Conservation (phyloP, 35 echinoderm and acorn worm genomes). For the Eucidaris tribuloides region DNA sequence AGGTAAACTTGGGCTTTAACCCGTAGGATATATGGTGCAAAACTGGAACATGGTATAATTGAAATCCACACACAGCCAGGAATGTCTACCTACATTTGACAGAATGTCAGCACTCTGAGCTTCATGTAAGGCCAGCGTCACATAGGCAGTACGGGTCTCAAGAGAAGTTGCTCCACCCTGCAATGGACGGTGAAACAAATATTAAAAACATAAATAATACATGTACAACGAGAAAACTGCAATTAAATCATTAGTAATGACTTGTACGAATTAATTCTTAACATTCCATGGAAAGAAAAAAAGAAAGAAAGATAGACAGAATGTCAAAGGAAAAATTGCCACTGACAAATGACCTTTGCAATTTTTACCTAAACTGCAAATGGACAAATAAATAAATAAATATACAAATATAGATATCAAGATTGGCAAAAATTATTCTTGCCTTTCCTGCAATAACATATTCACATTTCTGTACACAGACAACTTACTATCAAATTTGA, state of each 20-base stretch:
- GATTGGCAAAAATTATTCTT: no score
- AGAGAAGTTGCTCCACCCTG: constrained; percentile 70
- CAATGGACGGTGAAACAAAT: constrained; percentile 2
- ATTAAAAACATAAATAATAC: not conserved
- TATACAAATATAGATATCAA: no score
- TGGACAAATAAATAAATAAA: no score
- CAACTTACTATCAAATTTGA: no score
- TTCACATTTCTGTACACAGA: no score
- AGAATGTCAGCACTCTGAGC: not conserved
- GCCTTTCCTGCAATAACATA: no score
- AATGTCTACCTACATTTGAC: constrained; percentile 20
- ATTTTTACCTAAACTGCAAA: no score
- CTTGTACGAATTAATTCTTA: not conserved
- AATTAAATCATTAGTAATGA: not conserved
- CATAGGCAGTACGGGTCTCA: constrained; percentile 69
- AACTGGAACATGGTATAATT: no score
- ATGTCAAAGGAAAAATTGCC: not conserved
- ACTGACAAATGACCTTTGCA: not conserved
- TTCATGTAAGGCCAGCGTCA: constrained; percentile 65
- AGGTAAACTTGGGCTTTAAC: no score
- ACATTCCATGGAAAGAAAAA: not conserved
- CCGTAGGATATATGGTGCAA: no score
- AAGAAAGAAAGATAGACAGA: not conserved
- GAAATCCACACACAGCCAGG: not conserved
- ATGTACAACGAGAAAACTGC: no score